Base-by-base conservation (phyloP, 2,888 invertebrate genomes). In the Drosophila melanocephala region DNA sequence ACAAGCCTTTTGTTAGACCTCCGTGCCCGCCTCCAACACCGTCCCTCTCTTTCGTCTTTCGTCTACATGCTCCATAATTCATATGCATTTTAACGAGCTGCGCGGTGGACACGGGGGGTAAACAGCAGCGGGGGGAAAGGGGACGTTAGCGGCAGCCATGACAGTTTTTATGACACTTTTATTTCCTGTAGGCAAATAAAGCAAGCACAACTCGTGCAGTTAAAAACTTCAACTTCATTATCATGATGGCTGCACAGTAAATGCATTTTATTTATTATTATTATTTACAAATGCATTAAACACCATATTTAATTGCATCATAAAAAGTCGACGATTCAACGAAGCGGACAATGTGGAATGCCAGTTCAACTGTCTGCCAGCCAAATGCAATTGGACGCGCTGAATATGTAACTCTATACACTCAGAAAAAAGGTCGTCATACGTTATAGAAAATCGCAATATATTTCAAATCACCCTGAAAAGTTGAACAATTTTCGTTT, bases 251-350 rank as follows among this genome's bases (percentile, higher is more conserved):
- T 39, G 42, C 44, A 44, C 67, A 70, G 70, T 68, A 72, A 57
- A 65, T 61, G 79, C 68, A 64, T 71, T 78, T 77, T 53, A 85
- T 83, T 84, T 87, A 69, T 69, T 88, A 83, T 87, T 87, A 76
- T 83, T 87, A 89, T 87, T 87, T 89, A 87, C 84, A 84, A 83
- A 89, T 79, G 87, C 87, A 87, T 87, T 87, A 87, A 87, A 83
- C 87, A 89, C 82, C 75, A 81, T 76, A 83, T 89, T 87, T 89
- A 87, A 87, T 89, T 87, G 87, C 89, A 60, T 69, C 87, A 73
- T 87, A 84, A 87, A 87, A 86, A 76, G 59, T 47, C 56, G 58
- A 58, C 67, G 60, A 47, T 30, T 44, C 35, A 32, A 22, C 39
- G 26, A 16, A 16, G n/a, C 55, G 39, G 39, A 42, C 66, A 56